Evolutionary conservation across 2,888 invertebrate genomes (phyloP).

Genomic region (Chesias legatella): DNA sequence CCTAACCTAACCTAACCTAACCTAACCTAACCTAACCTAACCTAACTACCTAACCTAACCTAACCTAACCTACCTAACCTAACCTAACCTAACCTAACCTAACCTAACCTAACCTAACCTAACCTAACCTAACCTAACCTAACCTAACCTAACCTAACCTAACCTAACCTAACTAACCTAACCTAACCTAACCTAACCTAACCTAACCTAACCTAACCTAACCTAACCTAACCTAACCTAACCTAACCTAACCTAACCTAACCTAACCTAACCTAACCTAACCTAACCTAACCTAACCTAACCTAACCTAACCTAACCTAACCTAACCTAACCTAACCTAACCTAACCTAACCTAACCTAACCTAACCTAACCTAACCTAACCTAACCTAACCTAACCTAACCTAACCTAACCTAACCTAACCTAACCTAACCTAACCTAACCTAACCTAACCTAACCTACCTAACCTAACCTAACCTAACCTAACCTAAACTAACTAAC

Average conservation of each 20-base stretch:
- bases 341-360: slow-evolving; percentile 24
- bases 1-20: slow-evolving; percentile 10
- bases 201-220: slow-evolving; percentile 22
- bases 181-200: slow-evolving; percentile 16
- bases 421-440: slow-evolving; percentile 23
- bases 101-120: slow-evolving; percentile 16
- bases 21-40: slow-evolving; percentile 15
- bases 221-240: slow-evolving; percentile 15
- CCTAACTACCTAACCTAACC: no score
- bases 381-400: slow-evolving; percentile 28
- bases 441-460: no score
- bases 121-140: slow-evolving; percentile 17
- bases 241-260: slow-evolving; percentile 17
- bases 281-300: slow-evolving; percentile 24
- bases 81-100: slow-evolving; percentile 19
- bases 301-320: slow-evolving; percentile 25
- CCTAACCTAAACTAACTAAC: no score
- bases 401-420: slow-evolving; percentile 26
- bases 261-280: slow-evolving; percentile 19
- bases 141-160: slow-evolving; percentile 18
- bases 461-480: slow-evolving; percentile 17
- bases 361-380: slow-evolving; percentile 27
- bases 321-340: slow-evolving; percentile 26
- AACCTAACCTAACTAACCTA: slow-evolving; percentile 21
- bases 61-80: no score